These are phyloP conservation scores for Neodontobutis hainanensis DNA, from an alignment of 2,113 vertebrate genomes.

Conservation along the genomic window DNA sequence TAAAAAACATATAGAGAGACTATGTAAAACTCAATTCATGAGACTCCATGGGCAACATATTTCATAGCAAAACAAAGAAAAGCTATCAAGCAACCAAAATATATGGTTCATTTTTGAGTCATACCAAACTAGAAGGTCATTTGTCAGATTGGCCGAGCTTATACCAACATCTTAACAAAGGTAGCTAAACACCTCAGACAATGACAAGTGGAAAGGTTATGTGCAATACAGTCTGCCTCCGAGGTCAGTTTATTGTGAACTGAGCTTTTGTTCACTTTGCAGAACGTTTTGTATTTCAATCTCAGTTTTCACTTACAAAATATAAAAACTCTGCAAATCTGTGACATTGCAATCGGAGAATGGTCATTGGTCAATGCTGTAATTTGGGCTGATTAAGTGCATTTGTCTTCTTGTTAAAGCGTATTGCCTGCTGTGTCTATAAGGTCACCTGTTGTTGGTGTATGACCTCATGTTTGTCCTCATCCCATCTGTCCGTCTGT, in stretches of 20 bases:
- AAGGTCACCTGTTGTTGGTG: slow-evolving; percentile 43
- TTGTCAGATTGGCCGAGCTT: neutral
- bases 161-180: neutral
- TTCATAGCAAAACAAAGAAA: too few species aligned
- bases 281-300: slow-evolving; percentile 1
- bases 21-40: too few species aligned
- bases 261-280: slow-evolving; percentile 10
- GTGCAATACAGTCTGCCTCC: neutral
- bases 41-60: too few species aligned
- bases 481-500: slow-evolving; percentile 60
- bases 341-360: neutral
- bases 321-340: neutral
- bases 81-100: too few species aligned
- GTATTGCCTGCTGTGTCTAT: slow-evolving; percentile 21
- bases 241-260: neutral
- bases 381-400: neutral
- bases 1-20: too few species aligned
- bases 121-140: too few species aligned
- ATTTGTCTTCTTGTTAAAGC: slow-evolving; percentile 25
- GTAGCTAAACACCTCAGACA: neutral
- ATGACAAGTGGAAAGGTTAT: neutral
- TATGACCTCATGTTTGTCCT: slow-evolving; percentile 61
- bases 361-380: neutral
- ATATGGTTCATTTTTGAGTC: too few species aligned
- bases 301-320: neutral